Evolutionary conservation across 2,113 vertebrate genomes (phyloP), one percentile per base, ranked within the genome.

Genomic region (Urocynchramus pylzowi): DNA sequence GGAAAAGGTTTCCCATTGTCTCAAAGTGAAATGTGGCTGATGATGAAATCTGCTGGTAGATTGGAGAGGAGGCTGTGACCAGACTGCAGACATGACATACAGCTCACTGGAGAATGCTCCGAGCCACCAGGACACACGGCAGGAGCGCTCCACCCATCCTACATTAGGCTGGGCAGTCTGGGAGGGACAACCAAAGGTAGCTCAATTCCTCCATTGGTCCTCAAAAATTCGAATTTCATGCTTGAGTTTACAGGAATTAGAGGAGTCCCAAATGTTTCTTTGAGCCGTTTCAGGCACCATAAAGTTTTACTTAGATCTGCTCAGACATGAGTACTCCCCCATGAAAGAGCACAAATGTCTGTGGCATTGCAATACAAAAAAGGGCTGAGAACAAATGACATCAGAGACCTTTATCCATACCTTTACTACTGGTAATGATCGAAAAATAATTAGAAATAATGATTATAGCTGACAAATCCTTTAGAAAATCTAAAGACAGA

Each of bases 361-460:
- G 56, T 47, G 59, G 23, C 39, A 79, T 19, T 69, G 50, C 28
- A 57, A 24, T 61, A 23, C 0, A 4, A 61, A 50, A 1, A 1
- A 33, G 0, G 0, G 7, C 54, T 57, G 41, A 88, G 53, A 64
- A 56, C 5, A 85, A 47, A 68, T 26, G 6, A 49, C 9, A 53
- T 41, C 37, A 76, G 53, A 76, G 70, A 56, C 23, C 2, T 63
- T 70, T 60, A 59, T 4, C 17, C 13, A 8, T 35, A 79, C 10
- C 21, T 89, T 87, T 71, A 7, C 8, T 64, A 56, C 12, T 63
- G 17, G 24, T 54, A 11, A 39, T 63, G 33, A 14, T 3, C 42
- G 31, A 65, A 95, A 94, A 83, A 53, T 45, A 59, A 45, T 49
- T 52, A 86, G 33, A 89, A 84, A 79, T 24, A 93, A 44, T n/a